Percentiles rank a stretch among this genome's conserved stretches.
Conservation (phyloP, 2,797 vertebrate genomes). For the Sarcophilus harrisii region DNA sequence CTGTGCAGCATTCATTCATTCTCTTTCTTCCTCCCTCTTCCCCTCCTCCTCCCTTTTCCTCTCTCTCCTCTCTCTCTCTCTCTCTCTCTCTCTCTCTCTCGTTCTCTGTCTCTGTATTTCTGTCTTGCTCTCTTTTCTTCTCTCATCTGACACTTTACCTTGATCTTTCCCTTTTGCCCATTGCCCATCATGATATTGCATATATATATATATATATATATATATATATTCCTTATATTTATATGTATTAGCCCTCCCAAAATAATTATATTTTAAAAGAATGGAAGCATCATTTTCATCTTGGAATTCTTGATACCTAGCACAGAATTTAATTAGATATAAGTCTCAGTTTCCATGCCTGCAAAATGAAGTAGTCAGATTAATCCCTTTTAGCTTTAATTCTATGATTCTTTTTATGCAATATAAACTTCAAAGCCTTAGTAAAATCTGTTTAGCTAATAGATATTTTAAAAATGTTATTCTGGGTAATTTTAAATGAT, state of each 20-base stretch:
- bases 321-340: neutral
- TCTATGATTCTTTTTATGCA: slow-evolving; percentile 45
- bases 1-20: neutral
- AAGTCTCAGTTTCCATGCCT: neutral
- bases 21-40: neutral
- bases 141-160: neutral
- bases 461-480: slow-evolving; percentile 60
- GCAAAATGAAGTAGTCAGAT: neutral
- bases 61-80: neutral
- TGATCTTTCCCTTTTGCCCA: neutral
- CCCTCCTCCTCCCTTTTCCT: neutral
- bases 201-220: neutral
- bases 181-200: no score
- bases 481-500: slow-evolving; percentile 60
- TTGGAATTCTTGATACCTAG: neutral
- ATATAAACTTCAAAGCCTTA: slow-evolving; percentile 60
- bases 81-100: neutral
- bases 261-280: neutral
- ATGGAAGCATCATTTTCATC: neutral
- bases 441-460: slow-evolving; percentile 71
- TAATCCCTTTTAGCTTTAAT: neutral
- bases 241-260: neutral
- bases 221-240: neutral
- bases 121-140: no score
- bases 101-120: no score